A percentile compares a stretch with the other conserved stretches of the same genome.
Conservation (phyloP, 2,888 invertebrate genomes). For the Patella pellucida region DNA sequence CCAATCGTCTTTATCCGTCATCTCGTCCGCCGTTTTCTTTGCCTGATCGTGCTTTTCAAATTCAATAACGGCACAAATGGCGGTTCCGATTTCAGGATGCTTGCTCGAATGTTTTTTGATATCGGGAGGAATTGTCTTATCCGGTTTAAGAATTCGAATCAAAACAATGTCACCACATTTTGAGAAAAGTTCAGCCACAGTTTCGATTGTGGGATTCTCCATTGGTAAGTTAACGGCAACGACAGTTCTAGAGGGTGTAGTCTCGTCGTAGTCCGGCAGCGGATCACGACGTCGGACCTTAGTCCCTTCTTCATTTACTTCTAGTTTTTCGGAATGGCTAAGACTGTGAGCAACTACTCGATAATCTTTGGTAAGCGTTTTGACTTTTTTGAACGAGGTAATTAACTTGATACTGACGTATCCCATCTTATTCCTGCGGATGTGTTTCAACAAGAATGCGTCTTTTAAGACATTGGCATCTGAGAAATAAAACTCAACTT, state of each 20-base stretch:
- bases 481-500: slow-evolving; percentile 94
- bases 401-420: slow-evolving; percentile 94
- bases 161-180: slow-evolving; percentile 91
- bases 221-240: slow-evolving; percentile 88
- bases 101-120: slow-evolving; percentile 91
- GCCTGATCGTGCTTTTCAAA: slow-evolving; percentile 90
- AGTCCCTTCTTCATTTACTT: slow-evolving; percentile 91
- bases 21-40: slow-evolving; percentile 80
- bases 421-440: slow-evolving; percentile 93
- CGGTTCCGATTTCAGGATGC: slow-evolving; percentile 87
- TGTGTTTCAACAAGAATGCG: slow-evolving; percentile 94
- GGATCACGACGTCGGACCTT: slow-evolving; percentile 89
- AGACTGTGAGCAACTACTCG: slow-evolving; percentile 90
- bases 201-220: slow-evolving; percentile 88
- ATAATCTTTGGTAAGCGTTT: slow-evolving; percentile 94
- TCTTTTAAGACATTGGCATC: slow-evolving; percentile 95
- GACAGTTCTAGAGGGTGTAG: slow-evolving; percentile 91
- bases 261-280: slow-evolving; percentile 90
- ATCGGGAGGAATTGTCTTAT: slow-evolving; percentile 91
- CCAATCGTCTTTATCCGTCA: slow-evolving; percentile 67
- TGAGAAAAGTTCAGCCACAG: slow-evolving; percentile 90
- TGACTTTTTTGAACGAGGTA: slow-evolving; percentile 94
- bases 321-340: slow-evolving; percentile 82
- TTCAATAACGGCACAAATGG: slow-evolving; percentile 89
- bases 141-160: slow-evolving; percentile 88